These are phyloP conservation scores for Anolis sagrei DNA, from an alignment of 2,113 vertebrate genomes.

Conservation along the genomic window DNA sequence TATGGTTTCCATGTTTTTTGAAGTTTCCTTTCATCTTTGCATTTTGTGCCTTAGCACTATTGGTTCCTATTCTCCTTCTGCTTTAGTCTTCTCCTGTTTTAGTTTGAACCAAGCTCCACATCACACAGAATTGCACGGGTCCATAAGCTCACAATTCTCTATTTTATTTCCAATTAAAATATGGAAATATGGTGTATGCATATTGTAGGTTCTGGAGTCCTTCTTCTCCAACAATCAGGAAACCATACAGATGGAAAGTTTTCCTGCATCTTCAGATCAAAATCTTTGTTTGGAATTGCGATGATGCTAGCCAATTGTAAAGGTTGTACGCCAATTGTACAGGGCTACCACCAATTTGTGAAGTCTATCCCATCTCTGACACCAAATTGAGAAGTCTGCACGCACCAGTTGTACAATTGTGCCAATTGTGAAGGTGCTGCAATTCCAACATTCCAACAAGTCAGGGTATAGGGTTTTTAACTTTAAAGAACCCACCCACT, in stretches of 20 bases:
- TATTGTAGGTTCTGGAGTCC: neutral
- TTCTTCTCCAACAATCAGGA: neutral
- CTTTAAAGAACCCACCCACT: no score
- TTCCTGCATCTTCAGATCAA: neutral
- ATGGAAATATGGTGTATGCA: neutral
- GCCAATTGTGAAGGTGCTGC: no score
- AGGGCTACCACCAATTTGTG: no score
- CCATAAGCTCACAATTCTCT: no score
- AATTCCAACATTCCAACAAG: no score
- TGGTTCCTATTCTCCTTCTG: neutral
- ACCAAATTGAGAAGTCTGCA: no score
- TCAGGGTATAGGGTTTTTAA: no score
- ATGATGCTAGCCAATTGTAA: no score
- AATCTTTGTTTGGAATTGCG: neutral
- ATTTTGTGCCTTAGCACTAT: neutral
- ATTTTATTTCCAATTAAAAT: neutral
- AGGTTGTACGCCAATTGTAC: no score
- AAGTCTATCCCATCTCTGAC: no score
- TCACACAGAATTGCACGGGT: neutral
- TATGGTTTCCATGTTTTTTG: neutral
- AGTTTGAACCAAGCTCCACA: neutral
- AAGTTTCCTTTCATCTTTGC: slow-evolving; percentile 2
- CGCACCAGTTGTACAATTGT: no score
- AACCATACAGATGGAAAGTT: neutral
- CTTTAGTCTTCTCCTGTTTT: neutral